Percentiles rank a stretch among this genome's conserved stretches.
phyloP scores from a whole-genome alignment of 2,888 invertebrate species.

The Tryphoninae sp. region DNA sequence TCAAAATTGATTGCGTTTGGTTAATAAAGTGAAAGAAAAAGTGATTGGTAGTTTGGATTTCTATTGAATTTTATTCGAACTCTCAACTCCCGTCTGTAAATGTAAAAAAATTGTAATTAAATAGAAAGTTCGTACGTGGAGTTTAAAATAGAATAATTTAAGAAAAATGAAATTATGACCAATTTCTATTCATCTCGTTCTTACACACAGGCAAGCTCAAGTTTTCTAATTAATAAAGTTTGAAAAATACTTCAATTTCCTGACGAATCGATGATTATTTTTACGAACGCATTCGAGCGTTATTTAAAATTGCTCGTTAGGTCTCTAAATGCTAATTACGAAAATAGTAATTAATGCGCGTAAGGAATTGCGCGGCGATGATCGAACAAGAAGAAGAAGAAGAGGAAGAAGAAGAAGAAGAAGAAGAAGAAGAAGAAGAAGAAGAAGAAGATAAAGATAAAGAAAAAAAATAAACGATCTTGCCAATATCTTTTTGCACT shows the following conservation, averaged over 20 bases:
- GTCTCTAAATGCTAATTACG: background rate
- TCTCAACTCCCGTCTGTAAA: background rate
- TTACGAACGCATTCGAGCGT: background rate
- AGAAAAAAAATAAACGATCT: too few species aligned
- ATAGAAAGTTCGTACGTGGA: background rate
- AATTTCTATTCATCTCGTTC: background rate
- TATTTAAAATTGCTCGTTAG: background rate
- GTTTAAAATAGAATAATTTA: background rate
- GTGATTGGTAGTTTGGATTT: background rate
- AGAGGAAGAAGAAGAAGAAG: too few species aligned
- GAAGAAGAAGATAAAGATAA: too few species aligned
- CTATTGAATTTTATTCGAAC: background rate
- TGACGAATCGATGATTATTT: background rate
- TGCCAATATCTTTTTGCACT: background rate
- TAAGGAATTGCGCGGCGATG: too few species aligned
- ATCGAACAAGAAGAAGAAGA: too few species aligned
- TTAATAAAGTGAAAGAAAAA: too few species aligned
- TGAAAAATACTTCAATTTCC: background rate
- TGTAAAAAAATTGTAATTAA: slow-evolving; percentile 2
- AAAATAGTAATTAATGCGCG: background rate
- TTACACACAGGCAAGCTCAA: background rate
- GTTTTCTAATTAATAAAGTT: background rate
- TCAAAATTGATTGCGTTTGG: too few species aligned
- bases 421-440: too few species aligned
- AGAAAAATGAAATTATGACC: background rate